Percentiles rank a stretch among this genome's conserved stretches.
phyloP scores from a whole-genome alignment of 2,113 vertebrate species.

The Corynorhinus townsendii region DNA sequence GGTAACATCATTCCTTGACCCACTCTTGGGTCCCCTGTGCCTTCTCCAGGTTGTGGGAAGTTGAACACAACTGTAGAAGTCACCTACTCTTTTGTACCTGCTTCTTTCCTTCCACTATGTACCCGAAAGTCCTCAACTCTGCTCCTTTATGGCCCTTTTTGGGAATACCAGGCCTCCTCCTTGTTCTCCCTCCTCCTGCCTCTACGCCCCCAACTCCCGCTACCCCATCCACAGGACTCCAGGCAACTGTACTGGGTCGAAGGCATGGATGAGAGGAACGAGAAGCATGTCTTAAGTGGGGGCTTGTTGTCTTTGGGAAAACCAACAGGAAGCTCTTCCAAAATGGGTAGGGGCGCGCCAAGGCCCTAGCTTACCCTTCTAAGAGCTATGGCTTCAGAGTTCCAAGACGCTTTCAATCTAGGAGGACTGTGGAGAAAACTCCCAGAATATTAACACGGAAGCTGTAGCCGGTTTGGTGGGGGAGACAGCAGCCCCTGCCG shows the following conservation, averaged over 20 bases:
- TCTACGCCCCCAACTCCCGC: too few relatives aligned
- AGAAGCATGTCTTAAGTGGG: background rate
- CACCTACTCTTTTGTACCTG: background rate
- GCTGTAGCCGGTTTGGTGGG: background rate
- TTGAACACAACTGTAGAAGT: background rate
- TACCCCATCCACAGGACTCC: background rate
- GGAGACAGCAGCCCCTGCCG: background rate
- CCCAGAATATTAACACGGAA: background rate
- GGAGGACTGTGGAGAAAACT: background rate
- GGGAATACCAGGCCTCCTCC: background rate
- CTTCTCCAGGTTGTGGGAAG: background rate
- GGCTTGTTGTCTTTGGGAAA: constrained; percentile 19
- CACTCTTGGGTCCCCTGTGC: background rate
- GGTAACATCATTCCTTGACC: background rate
- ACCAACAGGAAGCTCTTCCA: background rate
- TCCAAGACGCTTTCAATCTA: background rate
- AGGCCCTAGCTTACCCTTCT: background rate
- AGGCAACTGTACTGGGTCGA: background rate
- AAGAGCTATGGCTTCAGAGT: background rate
- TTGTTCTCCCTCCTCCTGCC: too few relatives aligned
- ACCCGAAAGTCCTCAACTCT: background rate
- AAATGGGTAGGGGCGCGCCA: background rate
- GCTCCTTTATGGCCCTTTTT: background rate
- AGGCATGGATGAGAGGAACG: background rate
- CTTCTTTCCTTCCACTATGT: background rate